A percentile compares a stretch with the other conserved stretches of the same genome.
Evolutionary conservation across 2,797 vertebrate species (phyloP).

Genomic region (Artibeus jamaicensis): DNA sequence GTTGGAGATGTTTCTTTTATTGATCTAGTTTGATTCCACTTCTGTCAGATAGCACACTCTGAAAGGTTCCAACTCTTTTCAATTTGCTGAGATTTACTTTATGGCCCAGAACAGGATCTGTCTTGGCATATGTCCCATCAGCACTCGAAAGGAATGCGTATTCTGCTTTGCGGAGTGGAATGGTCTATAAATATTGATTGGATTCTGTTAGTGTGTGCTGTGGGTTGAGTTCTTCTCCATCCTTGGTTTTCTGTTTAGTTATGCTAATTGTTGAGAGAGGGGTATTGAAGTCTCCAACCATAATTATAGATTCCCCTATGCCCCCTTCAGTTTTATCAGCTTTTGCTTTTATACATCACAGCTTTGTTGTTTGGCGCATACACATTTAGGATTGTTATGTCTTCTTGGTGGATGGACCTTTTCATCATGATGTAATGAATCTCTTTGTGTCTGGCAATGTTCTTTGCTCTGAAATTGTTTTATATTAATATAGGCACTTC

Average conservation of each 20-base stretch:
- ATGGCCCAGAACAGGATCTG: background rate
- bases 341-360: background rate
- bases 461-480: constrained; percentile 7
- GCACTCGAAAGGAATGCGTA: background rate
- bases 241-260: background rate
- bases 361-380: background rate
- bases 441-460: background rate
- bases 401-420: background rate
- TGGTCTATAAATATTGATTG: background rate
- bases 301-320: background rate
- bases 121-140: background rate
- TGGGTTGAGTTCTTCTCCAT: background rate
- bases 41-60: background rate
- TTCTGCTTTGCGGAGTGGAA: background rate
- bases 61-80: background rate
- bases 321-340: background rate
- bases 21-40: constrained; percentile 1
- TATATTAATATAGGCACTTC: background rate
- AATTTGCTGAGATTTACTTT: constrained; percentile 12
- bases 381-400: background rate
- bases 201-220: background rate
- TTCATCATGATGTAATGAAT: background rate
- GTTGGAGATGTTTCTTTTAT: background rate
- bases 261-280: background rate
- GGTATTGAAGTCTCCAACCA: background rate